Conservation (phyloP, 2,797 vertebrate genomes). For the Chiloscyllium punctatum region DNA sequence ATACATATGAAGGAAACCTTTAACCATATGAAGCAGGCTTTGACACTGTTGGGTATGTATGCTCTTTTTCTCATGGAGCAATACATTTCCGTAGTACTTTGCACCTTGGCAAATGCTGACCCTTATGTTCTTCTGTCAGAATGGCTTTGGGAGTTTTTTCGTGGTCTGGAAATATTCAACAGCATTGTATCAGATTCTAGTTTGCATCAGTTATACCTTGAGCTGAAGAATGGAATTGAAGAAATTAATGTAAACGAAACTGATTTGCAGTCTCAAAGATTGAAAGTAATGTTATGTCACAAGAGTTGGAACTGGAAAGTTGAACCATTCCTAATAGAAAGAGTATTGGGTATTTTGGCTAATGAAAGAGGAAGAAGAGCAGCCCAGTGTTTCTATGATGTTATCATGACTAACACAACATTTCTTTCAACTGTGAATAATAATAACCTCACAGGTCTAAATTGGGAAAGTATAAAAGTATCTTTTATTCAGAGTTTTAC, state of each 20-base stretch:
- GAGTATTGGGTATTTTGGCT: constrained; percentile 52
- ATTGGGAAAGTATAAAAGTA: constrained; percentile 16
- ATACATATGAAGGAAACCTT: constrained; percentile 43
- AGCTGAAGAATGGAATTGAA: constrained; percentile 21
- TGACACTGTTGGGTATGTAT: constrained; percentile 51
- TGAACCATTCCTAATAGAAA: constrained; percentile 46
- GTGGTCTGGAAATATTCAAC: constrained; percentile 43
- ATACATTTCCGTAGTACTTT: constrained; percentile 48
- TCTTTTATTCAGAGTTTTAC: constrained; percentile 10
- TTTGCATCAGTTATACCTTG: constrained; percentile 17
- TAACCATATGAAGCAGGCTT: constrained; percentile 44
- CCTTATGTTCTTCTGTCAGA: constrained; percentile 47
- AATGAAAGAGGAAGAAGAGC: constrained; percentile 48
- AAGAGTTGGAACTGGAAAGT: neutral
- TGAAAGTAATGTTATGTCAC: neutral
- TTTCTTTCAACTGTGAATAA: constrained; percentile 32
- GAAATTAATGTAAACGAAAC: constrained; percentile 26
- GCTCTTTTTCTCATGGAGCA: constrained; percentile 53
- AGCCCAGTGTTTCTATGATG: constrained; percentile 49
- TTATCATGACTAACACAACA: constrained; percentile 48
- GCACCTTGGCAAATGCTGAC: constrained; percentile 44
- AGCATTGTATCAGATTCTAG: constrained; percentile 8
- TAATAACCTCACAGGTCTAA: constrained; percentile 5
- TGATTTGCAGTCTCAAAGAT: constrained; percentile 8
- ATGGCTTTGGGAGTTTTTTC: constrained; percentile 54